Base-by-base conservation (phyloP, 1,140 invertebrate genomes). In the Heterodera carotae region DNA sequence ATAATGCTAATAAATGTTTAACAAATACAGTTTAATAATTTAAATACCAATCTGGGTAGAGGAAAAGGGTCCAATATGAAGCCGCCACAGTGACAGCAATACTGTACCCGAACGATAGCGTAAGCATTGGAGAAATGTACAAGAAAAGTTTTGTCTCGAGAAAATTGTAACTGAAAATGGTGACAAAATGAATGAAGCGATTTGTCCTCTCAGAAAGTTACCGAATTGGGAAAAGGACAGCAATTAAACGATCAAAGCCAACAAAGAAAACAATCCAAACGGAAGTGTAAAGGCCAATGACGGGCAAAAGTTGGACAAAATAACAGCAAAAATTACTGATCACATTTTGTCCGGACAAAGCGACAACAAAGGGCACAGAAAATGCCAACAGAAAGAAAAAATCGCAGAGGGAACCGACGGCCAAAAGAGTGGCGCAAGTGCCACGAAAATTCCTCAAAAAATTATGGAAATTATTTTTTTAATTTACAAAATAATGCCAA, bases 251-350 rank as follows among this genome's bases (percentile, higher is more conserved):
- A 27, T 71, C 69, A 22, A 71, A 18, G 22, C 69, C 69, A 27
- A 71, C 36, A 59, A 56, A 71, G 27, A 71, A 71, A 29, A 66
- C 62, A 15, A 66, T 29, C 62, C n/a, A 66, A 34, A 66, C 62
- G 33, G 62, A 66, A 4, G 25, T 27, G 22, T 12, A 66, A 0
- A 66, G 60, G 27, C 62, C 62, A 31, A 66, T 12, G 33, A 12
- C 22, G 6, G 62, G 62, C 62, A 66, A 8, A 29, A 66, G 27
- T 27, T 66, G 62, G 1, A 66, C 8, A 12, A 66, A 34, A 66
- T 12, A 66, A 29, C 62, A 66, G 62, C 2, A 6, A 1, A 66
- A 66, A 29, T 31, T 29, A 18, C 27, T 29, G 27, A 34, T 34
- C 27, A 66, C 10, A 4, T 66, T 66, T 0, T 2, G 27, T 6